phyloP scores from a whole-genome alignment of 2,888 invertebrate genomes.

The Strigamia crassipes region DNA sequence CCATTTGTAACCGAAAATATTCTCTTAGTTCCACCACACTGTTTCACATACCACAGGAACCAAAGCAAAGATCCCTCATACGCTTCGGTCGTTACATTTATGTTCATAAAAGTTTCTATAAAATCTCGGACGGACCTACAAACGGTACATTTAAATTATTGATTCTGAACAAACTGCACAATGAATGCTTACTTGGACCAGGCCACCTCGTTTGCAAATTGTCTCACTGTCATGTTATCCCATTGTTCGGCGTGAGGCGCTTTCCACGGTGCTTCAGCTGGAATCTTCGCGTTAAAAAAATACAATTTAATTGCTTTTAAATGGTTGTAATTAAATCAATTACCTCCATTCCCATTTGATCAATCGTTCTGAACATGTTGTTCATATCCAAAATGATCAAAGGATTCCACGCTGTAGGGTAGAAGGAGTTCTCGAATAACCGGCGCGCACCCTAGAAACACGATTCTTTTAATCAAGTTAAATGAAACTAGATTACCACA shows the following conservation, averaged over 20 bases:
- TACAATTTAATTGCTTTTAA: not conserved
- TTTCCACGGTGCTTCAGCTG: slow-evolving; percentile 56
- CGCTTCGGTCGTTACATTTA: slow-evolving; percentile 55
- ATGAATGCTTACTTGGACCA: slow-evolving; percentile 54
- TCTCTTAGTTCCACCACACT: slow-evolving; percentile 53
- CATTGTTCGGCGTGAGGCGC: slow-evolving; percentile 56
- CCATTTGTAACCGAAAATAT: slow-evolving; percentile 54
- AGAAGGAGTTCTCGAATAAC: not conserved
- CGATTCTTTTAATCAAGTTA: not conserved
- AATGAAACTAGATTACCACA: not conserved
- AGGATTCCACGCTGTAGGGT: not conserved
- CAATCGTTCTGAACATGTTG: not conserved
- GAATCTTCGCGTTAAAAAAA: slow-evolving; percentile 48
- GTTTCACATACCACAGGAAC: slow-evolving; percentile 55
- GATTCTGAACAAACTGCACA: not conserved
- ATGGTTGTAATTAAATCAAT: not conserved
- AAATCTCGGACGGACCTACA: slow-evolving; percentile 53
- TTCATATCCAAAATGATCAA: slow-evolving; percentile 6
- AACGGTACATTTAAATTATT: not conserved
- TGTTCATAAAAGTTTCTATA: slow-evolving; percentile 53
- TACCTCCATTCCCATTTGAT: not conserved
- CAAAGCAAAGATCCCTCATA: slow-evolving; percentile 57
- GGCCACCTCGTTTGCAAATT: slow-evolving; percentile 54
- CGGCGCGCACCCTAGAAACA: not conserved
- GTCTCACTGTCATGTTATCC: slow-evolving; percentile 55